Evolutionary conservation across 1,140 invertebrate species (phyloP).

Genomic region (Zaprionus kolodkinae): DNA sequence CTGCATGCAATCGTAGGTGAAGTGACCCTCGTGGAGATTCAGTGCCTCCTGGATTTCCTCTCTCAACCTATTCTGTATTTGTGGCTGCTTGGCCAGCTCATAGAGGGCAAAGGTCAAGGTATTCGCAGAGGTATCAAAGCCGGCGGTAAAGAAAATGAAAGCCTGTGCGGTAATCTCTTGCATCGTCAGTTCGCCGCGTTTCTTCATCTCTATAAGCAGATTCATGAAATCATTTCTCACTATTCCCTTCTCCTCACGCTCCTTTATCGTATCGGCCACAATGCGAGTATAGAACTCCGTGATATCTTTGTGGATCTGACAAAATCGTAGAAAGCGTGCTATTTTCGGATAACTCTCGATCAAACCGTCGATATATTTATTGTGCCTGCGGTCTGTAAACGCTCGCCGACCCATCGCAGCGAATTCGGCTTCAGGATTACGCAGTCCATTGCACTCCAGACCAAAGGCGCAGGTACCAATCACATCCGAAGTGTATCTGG

Average conservation of each 20-base stretch:
- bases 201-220: constrained; percentile 84
- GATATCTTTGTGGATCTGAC: constrained; percentile 78
- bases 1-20: constrained; percentile 85
- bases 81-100: constrained; percentile 87
- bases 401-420: constrained; percentile 72
- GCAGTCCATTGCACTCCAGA: constrained; percentile 85
- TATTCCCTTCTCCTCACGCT: constrained; percentile 85
- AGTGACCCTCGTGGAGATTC: constrained; percentile 60
- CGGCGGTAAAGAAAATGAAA: constrained; percentile 86
- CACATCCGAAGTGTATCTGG: constrained; percentile 87
- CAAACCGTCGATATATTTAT: constrained; percentile 57
- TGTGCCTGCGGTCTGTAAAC: constrained; percentile 61
- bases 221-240: constrained; percentile 86
- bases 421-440: constrained; percentile 86
- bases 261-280: constrained; percentile 84
- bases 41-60: constrained; percentile 86
- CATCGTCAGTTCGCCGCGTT: constrained; percentile 56
- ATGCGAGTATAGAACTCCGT: constrained; percentile 85
- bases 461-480: constrained; percentile 88
- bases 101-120: constrained; percentile 85
- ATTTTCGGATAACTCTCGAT: constrained; percentile 67
- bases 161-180: constrained; percentile 81
- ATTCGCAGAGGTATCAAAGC: constrained; percentile 88
- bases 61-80: constrained; percentile 86
- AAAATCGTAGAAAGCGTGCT: constrained; percentile 59